Percentiles rank a stretch among this genome's conserved stretches.
Conservation (phyloP, 1,140 invertebrate genomes). For the Probaryconus sp. region DNA sequence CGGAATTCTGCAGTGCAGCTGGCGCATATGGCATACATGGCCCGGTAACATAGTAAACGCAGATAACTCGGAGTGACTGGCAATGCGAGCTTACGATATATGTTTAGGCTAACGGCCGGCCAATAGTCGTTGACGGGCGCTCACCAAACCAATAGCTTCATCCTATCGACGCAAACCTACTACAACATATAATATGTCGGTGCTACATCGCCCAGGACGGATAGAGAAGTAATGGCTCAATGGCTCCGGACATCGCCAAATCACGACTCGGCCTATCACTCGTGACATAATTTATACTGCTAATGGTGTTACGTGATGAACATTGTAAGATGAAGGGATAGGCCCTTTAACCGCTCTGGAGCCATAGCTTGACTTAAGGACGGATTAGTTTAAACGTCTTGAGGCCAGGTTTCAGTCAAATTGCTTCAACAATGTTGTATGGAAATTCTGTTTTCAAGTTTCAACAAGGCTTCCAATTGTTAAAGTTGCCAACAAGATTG, state of each 20-base stretch:
- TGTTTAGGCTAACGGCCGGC: conserved; percentile 64
- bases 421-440: no score
- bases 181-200: conserved; percentile 47
- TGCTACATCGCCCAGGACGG: conserved; percentile 33
- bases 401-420: no score
- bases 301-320: conserved; percentile 37
- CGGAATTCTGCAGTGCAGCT: conserved; percentile 74
- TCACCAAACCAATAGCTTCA: conserved; percentile 39
- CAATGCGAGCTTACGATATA: conserved; percentile 65
- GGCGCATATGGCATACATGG: conserved; percentile 59
- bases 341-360: no score
- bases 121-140: conserved; percentile 66
- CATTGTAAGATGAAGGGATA: conserved; percentile 24
- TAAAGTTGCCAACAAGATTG: no score
- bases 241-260: conserved; percentile 42
- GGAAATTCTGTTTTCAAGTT: no score
- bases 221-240: conserved; percentile 52
- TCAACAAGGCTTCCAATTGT: no score
- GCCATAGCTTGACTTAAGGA: no score
- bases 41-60: conserved; percentile 69
- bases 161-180: conserved; percentile 35
- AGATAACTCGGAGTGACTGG: conserved; percentile 75
- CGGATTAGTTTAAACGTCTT: no score
- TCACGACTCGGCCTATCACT: conserved; percentile 39
- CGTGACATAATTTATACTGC: conserved; percentile 46